Evolutionary conservation across 2,888 invertebrate genomes (phyloP), one percentile per base, ranked within the genome.

Genomic region (Caenorhabditis sinica): DNA sequence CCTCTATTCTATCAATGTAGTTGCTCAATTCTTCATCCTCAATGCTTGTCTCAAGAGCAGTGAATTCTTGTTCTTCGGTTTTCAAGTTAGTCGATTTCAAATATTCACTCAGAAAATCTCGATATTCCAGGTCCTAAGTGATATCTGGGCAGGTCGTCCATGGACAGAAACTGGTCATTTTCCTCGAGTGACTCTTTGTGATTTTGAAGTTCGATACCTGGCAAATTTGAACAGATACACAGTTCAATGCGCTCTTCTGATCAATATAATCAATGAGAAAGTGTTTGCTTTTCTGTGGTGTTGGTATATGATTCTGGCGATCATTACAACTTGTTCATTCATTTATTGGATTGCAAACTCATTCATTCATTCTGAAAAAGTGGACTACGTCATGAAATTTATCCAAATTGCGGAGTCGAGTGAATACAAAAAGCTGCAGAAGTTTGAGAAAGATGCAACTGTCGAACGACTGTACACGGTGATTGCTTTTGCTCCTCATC

Each of bases 231-330:
- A 92, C 51, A 87, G 90, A 40, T 92, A 92, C 66, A 92, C 92
- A 2, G 92, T 92, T 11, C 92, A 92, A 85, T 92, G 92, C 81
- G 91, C 91, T 13, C 86, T 92, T 11, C 85, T 92, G 8, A 92
- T 92, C 72, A 92, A 92, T 77, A 91, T 92, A 51, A 91, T 92
- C 85, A 92, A 92, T 77, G 92, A 92, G 75, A 92, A 92, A 69
- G 91, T 92, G 4, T 92, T 92, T 74, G 92, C 91, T 25, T 92
- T 92, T 71, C 87, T 92, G 56, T 92, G 92, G 92, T 88, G 89
- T 72, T 92, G 92, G 92, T 92, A 92, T 63, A 86, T 91, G 69
- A 76, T 92, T 9, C 82, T 92, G 17, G 87, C 87, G 11, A 72
- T 88, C 36, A 89, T 91, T 71, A 92, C 92, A 0, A 90, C 86